phyloP scores from a whole-genome alignment of 2,797 vertebrate species.

The Amblyraja radiata region DNA sequence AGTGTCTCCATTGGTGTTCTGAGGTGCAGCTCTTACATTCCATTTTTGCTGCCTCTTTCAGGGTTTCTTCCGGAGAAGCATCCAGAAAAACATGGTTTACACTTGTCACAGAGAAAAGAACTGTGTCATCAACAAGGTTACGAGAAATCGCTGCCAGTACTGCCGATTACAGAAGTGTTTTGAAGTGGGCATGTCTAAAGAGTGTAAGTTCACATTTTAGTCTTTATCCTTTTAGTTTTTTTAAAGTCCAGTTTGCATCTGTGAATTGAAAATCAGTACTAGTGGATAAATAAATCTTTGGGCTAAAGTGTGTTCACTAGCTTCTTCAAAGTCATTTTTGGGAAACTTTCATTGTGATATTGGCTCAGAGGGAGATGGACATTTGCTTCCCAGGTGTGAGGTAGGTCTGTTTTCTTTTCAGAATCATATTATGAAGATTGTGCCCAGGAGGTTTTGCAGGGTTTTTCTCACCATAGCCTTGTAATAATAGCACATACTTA shows the following conservation, averaged over 20 bases:
- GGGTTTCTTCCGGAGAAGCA: slow-evolving; percentile 96
- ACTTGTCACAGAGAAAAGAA: slow-evolving; percentile 92
- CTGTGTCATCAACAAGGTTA: slow-evolving; percentile 98
- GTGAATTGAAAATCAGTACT: not conserved
- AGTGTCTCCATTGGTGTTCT: not conserved
- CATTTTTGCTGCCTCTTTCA: slow-evolving; percentile 49
- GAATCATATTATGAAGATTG: not conserved
- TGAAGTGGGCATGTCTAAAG: slow-evolving; percentile 94
- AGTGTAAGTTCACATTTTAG: slow-evolving; percentile 72
- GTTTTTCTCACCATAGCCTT: no score
- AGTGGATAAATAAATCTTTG: not conserved
- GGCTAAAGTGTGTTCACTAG: not conserved
- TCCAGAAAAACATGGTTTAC: slow-evolving; percentile 98
- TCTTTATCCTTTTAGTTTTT: not conserved
- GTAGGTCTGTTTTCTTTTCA: not conserved
- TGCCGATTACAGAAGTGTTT: slow-evolving; percentile 95
- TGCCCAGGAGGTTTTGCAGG: not conserved
- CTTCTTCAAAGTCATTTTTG: not conserved
- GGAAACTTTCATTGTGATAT: not conserved
- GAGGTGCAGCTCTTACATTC: slow-evolving; percentile 42
- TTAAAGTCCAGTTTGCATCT: not conserved
- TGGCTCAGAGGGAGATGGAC: not conserved
- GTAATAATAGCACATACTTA: not conserved
- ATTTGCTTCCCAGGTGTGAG: not conserved
- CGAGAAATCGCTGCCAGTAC: slow-evolving; percentile 96